Conservation (phyloP, 1,140 invertebrate species). For the Chionoecetes opilio region DNA sequence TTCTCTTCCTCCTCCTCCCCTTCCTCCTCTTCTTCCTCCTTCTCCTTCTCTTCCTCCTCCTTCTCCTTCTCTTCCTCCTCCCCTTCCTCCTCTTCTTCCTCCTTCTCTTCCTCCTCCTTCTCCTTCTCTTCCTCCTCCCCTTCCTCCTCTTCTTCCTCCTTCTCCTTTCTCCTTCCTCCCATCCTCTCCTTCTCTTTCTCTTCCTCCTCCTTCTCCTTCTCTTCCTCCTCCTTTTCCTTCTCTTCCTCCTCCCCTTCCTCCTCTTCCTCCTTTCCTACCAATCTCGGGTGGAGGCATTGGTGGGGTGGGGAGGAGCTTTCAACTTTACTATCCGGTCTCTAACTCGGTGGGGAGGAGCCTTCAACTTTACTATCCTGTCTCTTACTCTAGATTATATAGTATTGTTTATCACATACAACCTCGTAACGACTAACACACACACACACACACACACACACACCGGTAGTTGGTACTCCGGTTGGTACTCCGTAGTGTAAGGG, state of each 20-base stretch:
- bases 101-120: neutral
- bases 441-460: no score
- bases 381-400: no score
- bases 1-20: neutral
- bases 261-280: neutral
- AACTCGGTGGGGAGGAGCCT: no score
- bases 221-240: neutral
- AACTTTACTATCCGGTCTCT: no score
- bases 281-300: no score
- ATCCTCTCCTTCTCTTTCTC: neutral
- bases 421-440: no score
- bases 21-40: neutral
- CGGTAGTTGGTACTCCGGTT: no score
- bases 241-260: neutral
- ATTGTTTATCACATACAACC: no score
- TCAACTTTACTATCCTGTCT: no score
- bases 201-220: neutral
- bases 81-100: neutral
- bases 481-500: no score
- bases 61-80: neutral
- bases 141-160: no score
- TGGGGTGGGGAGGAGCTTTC: no score
- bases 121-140: neutral
- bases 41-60: neutral
- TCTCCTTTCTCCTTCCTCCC: neutral